These are phyloP conservation scores for Tenthredo distinguenda DNA, from an alignment of 2,888 invertebrate species.

Conservation along the genomic window DNA sequence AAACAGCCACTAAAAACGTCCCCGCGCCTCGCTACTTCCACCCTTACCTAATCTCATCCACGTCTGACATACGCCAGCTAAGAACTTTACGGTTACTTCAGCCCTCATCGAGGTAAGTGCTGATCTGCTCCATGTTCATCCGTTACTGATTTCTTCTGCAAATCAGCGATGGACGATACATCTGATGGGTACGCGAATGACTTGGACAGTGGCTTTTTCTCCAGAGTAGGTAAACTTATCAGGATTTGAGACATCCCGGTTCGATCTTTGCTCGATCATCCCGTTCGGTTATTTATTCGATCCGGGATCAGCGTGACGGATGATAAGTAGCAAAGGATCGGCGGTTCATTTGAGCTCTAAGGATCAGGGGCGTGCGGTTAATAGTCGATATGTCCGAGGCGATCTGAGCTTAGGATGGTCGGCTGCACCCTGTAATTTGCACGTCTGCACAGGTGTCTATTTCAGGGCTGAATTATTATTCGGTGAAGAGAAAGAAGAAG, in stretches of 20 bases:
- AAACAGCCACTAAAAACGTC: constrained; percentile 33
- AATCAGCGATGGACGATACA: too few relatives aligned
- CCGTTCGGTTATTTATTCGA: neutral
- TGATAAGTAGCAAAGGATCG: constrained; percentile 20
- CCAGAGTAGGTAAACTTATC: neutral
- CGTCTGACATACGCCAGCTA: neutral
- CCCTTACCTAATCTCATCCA: constrained; percentile 16
- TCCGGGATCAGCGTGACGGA: neutral
- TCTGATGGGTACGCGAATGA: too few relatives aligned
- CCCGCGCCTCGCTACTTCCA: neutral
- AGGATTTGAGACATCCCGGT: neutral
- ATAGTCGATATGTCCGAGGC: neutral
- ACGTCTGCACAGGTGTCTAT: constrained; percentile 66
- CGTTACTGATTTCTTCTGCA: neutral
- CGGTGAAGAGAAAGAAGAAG: constrained; percentile 4
- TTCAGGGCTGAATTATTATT: constrained; percentile 44
- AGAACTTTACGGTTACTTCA: neutral
- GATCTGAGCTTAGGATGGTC: neutral
- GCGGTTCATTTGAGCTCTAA: constrained; percentile 5
- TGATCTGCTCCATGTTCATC: neutral
- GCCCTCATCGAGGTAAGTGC: neutral
- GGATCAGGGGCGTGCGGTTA: constrained; percentile 28
- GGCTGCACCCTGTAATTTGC: constrained; percentile 66
- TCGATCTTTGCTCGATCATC: neutral
- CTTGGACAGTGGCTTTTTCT: neutral